These are phyloP conservation scores for Drosophila hamatofila DNA, from an alignment of 2,888 invertebrate species.

Conservation along the genomic window DNA sequence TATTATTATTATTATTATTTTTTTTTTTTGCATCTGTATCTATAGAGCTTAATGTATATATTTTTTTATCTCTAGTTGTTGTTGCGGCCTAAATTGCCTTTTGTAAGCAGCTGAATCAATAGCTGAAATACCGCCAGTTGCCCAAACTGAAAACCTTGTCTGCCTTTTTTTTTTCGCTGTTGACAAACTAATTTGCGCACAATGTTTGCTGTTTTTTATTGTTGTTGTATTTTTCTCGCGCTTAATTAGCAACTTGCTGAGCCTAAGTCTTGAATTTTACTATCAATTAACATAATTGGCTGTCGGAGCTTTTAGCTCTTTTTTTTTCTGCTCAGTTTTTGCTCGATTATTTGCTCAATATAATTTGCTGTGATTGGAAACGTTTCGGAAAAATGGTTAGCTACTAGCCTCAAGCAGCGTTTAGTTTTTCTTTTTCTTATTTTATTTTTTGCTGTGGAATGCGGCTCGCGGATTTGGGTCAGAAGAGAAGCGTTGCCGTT, in stretches of 20 bases:
- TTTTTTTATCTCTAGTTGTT: conserved; percentile 19
- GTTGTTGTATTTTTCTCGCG: conserved; percentile 38
- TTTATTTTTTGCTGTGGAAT: conserved; percentile 38
- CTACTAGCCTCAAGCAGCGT: conserved; percentile 27
- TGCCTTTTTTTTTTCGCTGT: conserved; percentile 24
- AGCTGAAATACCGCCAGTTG: conserved; percentile 45
- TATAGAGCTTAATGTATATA: not conserved
- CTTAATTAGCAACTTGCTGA: conserved; percentile 61
- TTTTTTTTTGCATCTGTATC: conserved; percentile 8
- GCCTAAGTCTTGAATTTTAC: conserved; percentile 65
- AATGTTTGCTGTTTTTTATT: conserved; percentile 19
- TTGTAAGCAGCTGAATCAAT: conserved; percentile 57
- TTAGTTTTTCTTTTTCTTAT: conserved; percentile 18
- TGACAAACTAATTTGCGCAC: conserved; percentile 68
- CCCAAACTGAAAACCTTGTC: conserved; percentile 59
- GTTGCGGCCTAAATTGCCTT: conserved; percentile 47
- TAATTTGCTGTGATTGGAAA: conserved; percentile 60
- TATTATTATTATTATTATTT: not conserved
- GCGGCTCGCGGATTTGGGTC: conserved; percentile 57
- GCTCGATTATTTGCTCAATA: conserved; percentile 55
- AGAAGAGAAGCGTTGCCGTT: conserved; percentile 50
- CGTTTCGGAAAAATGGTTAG: conserved; percentile 47
- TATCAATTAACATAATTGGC: conserved; percentile 77
- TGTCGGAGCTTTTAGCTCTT: conserved; percentile 23
- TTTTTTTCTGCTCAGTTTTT: conserved; percentile 11